Evolutionary conservation across 2,797 vertebrate species (phyloP), one percentile per base, ranked within the genome.

Genomic region (Xiphorhynchus erythropygius): DNA sequence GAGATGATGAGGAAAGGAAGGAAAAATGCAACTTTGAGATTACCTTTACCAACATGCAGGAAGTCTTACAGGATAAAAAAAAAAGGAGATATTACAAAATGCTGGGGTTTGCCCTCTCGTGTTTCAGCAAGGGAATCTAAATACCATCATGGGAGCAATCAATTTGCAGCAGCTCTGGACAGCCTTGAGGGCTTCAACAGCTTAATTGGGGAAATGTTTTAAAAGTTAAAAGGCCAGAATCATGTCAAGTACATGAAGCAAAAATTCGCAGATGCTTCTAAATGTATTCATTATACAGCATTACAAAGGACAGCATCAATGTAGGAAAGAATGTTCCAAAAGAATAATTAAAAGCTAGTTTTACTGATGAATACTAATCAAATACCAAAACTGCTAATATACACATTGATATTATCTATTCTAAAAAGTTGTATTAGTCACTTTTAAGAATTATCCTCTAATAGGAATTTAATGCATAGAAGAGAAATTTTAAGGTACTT

Each of bases 171-270:
- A 94, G 90, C 95, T 89, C 53, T 85, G 96, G 93, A 96, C 94
- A 93, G 78, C 86, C 88, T 94, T 91, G 44, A 88, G 93, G 93
- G 84, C 83, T 81, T 74, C 47, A 93, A 68, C 57, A 95, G 70
- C 90, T 94, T 96, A 96, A 96, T 87, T 94, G 90, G 86, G 95
- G 86, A 87, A 96, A 87, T 93, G 84, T 80, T 96, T 95, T 83
- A 94, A 68, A 96, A 95, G 95, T 89, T 95, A 95, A 95, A 97
- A 94, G 91, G 91, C 81, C 93, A 95, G 83, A 94, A 91, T 90
- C 77, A 87, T 83, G 81, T 94, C 93, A 96, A 95, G 77, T 73
- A 62, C 91, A 85, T 49, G 87, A 94, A 92, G 86, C 39, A 94
- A 95, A 96, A 91, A 42, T 35, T 64, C 69, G 76, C 46, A 86